A percentile compares a stretch with the other conserved stretches of the same genome.
These are phyloP conservation scores for Drosophila simulans DNA, from an alignment of 1,140 invertebrate species.

Conservation along the genomic window DNA sequence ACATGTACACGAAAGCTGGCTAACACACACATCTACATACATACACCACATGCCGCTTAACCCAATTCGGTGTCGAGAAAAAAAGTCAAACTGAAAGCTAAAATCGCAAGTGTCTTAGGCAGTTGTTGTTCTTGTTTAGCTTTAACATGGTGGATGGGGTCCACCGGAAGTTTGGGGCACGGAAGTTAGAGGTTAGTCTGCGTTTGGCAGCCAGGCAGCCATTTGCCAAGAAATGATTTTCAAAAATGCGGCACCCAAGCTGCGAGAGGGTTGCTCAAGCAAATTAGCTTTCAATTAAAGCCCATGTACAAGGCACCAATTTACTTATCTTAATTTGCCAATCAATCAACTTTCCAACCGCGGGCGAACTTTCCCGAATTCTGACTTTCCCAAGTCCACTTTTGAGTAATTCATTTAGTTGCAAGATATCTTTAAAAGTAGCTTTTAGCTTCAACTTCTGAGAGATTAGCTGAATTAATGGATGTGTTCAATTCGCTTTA, in stretches of 20 bases:
- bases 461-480: neutral
- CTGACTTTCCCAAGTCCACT: neutral
- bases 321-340: neutral
- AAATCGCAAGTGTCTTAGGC: conserved; percentile 72
- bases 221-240: conserved; percentile 67
- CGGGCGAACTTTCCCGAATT: neutral
- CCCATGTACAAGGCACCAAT: neutral
- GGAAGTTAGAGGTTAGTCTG: conserved; percentile 38
- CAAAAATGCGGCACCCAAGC: conserved; percentile 35
- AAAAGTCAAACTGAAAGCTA: conserved; percentile 46
- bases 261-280: conserved; percentile 42
- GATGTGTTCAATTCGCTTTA: neutral
- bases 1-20: neutral
- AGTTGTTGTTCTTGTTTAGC: conserved; percentile 53
- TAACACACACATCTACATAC: conserved; percentile 11
- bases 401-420: neutral
- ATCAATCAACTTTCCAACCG: conserved; percentile 13
- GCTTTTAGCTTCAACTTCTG: neutral
- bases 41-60: conserved; percentile 67
- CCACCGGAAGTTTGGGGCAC: conserved; percentile 1
- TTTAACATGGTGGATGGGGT: conserved; percentile 4
- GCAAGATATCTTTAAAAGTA: neutral
- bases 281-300: conserved; percentile 7
- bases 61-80: conserved; percentile 64
- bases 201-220: conserved; percentile 55